Evolutionary conservation across 2,797 vertebrate genomes (phyloP).

Genomic region (Loriculus beryllinus): DNA sequence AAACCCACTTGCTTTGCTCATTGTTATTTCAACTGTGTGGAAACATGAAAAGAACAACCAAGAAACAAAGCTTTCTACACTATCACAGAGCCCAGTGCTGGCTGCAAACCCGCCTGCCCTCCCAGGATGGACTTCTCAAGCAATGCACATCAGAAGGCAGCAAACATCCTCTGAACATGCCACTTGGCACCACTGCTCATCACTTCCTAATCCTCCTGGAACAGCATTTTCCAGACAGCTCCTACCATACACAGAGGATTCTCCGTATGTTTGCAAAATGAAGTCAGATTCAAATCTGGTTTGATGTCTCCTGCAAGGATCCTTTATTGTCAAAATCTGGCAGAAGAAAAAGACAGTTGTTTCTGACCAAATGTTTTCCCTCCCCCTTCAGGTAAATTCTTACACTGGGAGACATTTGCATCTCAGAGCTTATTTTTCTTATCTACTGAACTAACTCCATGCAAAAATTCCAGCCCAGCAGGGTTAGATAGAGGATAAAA

Average conservation of each 20-base stretch:
- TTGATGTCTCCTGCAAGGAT: slow-evolving; percentile 8
- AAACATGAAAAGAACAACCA: not conserved
- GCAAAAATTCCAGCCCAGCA: not conserved
- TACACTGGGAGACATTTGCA: not conserved
- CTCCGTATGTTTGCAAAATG: not conserved
- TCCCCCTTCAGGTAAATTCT: not conserved
- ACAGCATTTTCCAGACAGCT: not conserved
- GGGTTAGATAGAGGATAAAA: not conserved
- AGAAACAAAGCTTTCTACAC: not conserved
- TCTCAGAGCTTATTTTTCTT: not conserved
- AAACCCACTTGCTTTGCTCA: not conserved
- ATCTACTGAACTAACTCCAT: not conserved
- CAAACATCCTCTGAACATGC: not conserved
- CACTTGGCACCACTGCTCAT: not conserved
- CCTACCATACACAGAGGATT: not conserved
- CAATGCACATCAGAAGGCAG: not conserved
- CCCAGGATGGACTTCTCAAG: not conserved
- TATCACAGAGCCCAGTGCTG: not conserved
- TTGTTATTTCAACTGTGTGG: not conserved
- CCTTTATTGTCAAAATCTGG: not conserved
- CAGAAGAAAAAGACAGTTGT: not conserved
- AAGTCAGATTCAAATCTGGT: not conserved
- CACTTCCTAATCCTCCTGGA: not conserved
- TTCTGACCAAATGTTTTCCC: not conserved
- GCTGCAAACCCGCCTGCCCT: not conserved